Evolutionary conservation across 2,797 vertebrate species (phyloP), one percentile per base, ranked within the genome.

Genomic region (Hypotaenidia okinawae): DNA sequence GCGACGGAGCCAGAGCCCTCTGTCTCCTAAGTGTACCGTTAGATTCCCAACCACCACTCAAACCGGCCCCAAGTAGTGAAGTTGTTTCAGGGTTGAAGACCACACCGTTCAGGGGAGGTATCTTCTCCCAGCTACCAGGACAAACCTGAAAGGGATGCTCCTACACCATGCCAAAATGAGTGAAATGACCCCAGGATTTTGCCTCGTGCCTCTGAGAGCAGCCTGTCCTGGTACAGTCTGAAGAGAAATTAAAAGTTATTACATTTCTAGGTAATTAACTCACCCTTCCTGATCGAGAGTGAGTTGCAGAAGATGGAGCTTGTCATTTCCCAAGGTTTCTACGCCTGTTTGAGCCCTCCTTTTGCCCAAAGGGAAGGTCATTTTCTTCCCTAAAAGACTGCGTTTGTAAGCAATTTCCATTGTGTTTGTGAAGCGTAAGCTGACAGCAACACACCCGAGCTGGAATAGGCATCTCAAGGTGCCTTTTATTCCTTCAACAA

Each of bases 401-500:
- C 91, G 87, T 82, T 94, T 74, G 81, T 88, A 90, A 96, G 97
- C 92, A 70, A 92, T 89, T 96, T 86, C 94, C 69, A 66, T 70
- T 35, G 63, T 86, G 86, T 95, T 96, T 92, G 91, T 89, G 83
- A 89, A 75, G 93, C 25, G 61, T 89, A 96, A 94, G 86, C 49
- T 79, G 93, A 96, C 92, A 83, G 94, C 88, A 79, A 93, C 82
- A 88, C 16, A 69, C 89, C 64, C 10, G 93, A 92, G 94, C 86
- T 59, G 72, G 87, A 89, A 77, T 1, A 47, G 83, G 87, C 94
- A 93, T 94, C 80, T 89, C 94, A 92, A 89, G 97, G 94, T 94
- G 96, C 92, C 93, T 96, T 97, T 97, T 97, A 68, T 74, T 95
- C 95, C 77, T 86, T 90, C 85, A 81, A 94, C 90, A 94, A 95